Conservation (phyloP, 2,113 vertebrate species). For the Hemicordylus capensis region DNA sequence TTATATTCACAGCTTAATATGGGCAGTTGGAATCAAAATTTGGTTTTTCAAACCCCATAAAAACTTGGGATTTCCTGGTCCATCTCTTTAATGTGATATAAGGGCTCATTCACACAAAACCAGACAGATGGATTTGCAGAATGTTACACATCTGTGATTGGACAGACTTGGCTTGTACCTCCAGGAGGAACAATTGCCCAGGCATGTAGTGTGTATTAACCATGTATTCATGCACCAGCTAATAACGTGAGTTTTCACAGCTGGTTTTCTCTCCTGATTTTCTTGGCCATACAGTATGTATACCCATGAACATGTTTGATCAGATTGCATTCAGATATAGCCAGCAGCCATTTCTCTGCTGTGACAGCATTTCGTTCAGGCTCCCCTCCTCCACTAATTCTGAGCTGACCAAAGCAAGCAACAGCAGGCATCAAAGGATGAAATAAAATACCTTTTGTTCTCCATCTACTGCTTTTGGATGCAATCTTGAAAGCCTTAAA, state of each 20-base stretch:
- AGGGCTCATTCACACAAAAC: background rate
- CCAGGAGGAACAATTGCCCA: too few species aligned
- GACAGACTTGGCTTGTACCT: background rate
- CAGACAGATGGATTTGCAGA: background rate
- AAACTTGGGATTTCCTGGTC: background rate
- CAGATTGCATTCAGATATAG: background rate
- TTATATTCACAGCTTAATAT: background rate
- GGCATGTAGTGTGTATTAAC: too few species aligned
- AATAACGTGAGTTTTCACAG: background rate
- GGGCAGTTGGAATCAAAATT: background rate
- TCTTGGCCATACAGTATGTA: background rate
- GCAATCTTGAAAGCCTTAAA: background rate
- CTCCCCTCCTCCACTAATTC: background rate
- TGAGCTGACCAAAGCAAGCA: background rate
- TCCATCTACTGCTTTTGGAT: background rate
- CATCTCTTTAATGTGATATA: background rate
- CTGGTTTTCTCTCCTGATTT: background rate
- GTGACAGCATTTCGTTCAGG: background rate
- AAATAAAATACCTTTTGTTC: background rate
- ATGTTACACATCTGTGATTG: background rate
- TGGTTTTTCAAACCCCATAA: background rate
- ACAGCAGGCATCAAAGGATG: background rate
- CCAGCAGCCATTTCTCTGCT: background rate
- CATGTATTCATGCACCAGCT: too few species aligned
- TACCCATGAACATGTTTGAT: background rate